These are phyloP conservation scores for Rhinolophus sinicus DNA, from an alignment of 2,113 vertebrate genomes.

Conservation along the genomic window DNA sequence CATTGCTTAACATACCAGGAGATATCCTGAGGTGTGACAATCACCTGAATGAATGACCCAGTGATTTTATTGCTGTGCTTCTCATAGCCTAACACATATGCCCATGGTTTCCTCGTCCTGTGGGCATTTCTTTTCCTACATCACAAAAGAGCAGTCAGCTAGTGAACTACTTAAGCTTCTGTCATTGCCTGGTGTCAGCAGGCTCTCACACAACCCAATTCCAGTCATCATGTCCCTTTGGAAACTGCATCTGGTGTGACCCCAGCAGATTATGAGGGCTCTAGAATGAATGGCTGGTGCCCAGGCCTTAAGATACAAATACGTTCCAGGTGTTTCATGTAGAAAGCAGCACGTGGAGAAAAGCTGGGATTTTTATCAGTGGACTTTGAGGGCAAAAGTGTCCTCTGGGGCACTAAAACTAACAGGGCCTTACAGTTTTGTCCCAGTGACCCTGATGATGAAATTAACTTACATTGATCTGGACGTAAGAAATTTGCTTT, in stretches of 20 bases:
- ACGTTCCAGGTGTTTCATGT: neutral
- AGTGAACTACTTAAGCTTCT: neutral
- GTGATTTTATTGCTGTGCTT: neutral
- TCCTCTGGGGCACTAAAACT: neutral
- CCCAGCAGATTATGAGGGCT: neutral
- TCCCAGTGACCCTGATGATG: neutral
- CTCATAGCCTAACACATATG: neutral
- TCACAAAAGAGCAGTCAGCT: neutral
- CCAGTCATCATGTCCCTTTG: neutral
- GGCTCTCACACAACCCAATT: neutral
- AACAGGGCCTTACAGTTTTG: neutral
- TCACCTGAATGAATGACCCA: neutral
- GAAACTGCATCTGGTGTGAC: neutral
- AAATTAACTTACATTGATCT: neutral
- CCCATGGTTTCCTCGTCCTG: neutral
- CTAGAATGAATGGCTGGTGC: neutral
- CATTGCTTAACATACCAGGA: neutral
- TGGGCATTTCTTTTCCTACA: neutral
- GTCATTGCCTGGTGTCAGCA: neutral
- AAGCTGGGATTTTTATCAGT: neutral
- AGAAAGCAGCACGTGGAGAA: neutral
- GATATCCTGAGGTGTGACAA: neutral
- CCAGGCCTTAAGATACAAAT: neutral
- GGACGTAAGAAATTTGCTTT: neutral
- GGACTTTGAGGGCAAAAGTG: neutral